Evolutionary conservation across 30 jellyfish, hydroid and myxozoan genomes (phyloP).

Genomic region (Mastigias papua): DNA sequence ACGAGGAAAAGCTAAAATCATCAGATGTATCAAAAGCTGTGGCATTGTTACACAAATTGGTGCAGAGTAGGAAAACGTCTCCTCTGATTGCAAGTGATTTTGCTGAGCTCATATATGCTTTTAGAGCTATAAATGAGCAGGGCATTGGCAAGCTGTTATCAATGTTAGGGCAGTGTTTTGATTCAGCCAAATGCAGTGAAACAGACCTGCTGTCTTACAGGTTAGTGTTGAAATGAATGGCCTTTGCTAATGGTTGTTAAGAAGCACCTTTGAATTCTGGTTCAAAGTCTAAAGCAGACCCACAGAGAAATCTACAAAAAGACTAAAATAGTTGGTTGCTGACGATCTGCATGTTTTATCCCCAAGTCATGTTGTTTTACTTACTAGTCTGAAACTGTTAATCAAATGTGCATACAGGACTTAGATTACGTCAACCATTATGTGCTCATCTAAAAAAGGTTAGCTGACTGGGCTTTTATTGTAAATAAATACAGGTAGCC

Average conservation of each 20-base stretch:
- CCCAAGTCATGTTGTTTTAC: no score
- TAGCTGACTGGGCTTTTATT: no score
- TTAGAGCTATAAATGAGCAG: constrained; percentile 50
- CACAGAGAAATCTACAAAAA: no score
- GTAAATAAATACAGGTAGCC: not conserved
- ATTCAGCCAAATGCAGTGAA: not conserved
- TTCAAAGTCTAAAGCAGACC: no score
- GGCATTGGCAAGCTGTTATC: constrained; percentile 53
- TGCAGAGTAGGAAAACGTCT: constrained; percentile 36
- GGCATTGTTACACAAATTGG: constrained; percentile 55
- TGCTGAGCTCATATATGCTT: constrained; percentile 78
- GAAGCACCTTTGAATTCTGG: no score
- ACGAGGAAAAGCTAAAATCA: constrained; percentile 43
- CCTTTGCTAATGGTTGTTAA: no score
- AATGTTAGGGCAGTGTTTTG: constrained; percentile 47
- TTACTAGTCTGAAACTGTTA: no score
- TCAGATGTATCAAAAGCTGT: constrained; percentile 42
- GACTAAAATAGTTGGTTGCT: no score
- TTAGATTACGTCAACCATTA: no score
- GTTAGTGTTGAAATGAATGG: constrained; percentile 12
- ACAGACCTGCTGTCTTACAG: constrained; percentile 5
- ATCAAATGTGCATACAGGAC: no score
- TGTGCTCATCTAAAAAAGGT: no score
- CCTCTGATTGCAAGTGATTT: constrained; percentile 77
- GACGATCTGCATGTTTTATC: no score